Base-by-base conservation (phyloP, 2,888 invertebrate species). In the Mystacides longicornis region DNA sequence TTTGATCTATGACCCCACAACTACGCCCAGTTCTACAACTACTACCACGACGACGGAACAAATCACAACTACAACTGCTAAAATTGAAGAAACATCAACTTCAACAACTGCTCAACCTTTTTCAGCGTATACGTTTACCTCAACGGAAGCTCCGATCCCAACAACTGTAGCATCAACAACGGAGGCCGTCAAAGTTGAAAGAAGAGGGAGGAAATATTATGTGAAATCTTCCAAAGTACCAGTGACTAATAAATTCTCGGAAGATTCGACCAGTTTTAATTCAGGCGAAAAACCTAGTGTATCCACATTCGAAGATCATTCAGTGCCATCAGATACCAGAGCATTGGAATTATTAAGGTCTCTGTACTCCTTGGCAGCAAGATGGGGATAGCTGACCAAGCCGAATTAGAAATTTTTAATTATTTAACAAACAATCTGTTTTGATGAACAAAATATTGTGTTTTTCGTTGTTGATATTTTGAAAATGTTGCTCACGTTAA, bases 261-360 rank as follows among this genome's bases (percentile, higher is more conserved):
- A 55, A 18, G 59, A 55, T 16, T 51, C 42, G n/a, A 52, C 37
- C 21, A 50, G 23, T 18, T 21, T 45, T 45, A 58, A 46, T 23
- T 54, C 67, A 53, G 65, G 68, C 23, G 77, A 78, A 47, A 63
- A 66, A 54, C 64, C 64, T 54, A 67, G 66, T 58, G 62, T 65
- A 11, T 59, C 67, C 21, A 61, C 66, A n/a, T 60, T 65, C 23
- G 65, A 68, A 63, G 66, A 66, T 70, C 77, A 60, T 63, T 68
- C 65, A 67, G 78, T 62, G 74, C 72, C 79, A 52, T 83, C 90
- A 14, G 90, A 91, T 65, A 82, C 83, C 20, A 79, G 91, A 69
- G 91, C 91, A 14, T 73, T 92, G 64, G 89, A 91, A 71, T 74
- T 92, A 63, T 79, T 92, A 67, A 84, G 88, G 72, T 89, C 91